Evolutionary conservation across 2,797 vertebrate genomes (phyloP).

Genomic region (Xenentodon cancila): DNA sequence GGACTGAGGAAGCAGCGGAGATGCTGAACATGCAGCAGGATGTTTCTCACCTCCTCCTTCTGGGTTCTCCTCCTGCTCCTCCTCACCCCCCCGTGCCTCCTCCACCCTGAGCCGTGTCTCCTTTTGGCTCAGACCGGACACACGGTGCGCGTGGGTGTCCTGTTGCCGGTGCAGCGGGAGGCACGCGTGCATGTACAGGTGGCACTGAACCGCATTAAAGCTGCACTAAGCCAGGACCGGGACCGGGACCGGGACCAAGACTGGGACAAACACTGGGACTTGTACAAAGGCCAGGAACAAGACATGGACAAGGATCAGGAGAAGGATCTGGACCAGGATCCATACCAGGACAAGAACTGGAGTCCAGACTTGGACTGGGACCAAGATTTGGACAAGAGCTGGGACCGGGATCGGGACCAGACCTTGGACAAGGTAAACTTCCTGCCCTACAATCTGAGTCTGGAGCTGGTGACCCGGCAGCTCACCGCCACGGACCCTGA

Average conservation of each 20-base stretch:
- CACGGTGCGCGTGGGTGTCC: conserved; percentile 86
- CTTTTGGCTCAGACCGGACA: conserved; percentile 80
- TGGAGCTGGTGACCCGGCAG: conserved; percentile 85
- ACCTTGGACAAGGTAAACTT: conserved; percentile 44
- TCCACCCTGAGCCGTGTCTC: conserved; percentile 89
- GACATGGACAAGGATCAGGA: no score
- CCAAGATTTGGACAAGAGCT: conserved; percentile 33
- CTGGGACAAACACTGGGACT: no score
- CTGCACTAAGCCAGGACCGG: conserved; percentile 45
- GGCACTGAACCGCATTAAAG: conserved; percentile 78
- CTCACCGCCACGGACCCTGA: conserved; percentile 84
- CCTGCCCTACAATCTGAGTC: conserved; percentile 87
- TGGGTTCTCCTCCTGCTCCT: conserved; percentile 49
- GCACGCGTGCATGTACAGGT: conserved; percentile 82
- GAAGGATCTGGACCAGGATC: no score
- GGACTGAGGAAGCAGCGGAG: conserved; percentile 44
- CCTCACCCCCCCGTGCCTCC: conserved; percentile 68
- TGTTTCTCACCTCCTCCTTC: conserved; percentile 74
- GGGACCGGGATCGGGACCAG: no score
- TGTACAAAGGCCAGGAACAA: no score
- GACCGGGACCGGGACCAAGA: conserved; percentile 19
- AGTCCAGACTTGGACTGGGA: conserved; percentile 20
- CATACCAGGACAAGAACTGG: no score
- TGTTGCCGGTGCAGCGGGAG: conserved; percentile 83
- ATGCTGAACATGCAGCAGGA: conserved; percentile 82